phyloP scores from a whole-genome alignment of 2,797 vertebrate species.

The Xiphophorus birchmanni region DNA sequence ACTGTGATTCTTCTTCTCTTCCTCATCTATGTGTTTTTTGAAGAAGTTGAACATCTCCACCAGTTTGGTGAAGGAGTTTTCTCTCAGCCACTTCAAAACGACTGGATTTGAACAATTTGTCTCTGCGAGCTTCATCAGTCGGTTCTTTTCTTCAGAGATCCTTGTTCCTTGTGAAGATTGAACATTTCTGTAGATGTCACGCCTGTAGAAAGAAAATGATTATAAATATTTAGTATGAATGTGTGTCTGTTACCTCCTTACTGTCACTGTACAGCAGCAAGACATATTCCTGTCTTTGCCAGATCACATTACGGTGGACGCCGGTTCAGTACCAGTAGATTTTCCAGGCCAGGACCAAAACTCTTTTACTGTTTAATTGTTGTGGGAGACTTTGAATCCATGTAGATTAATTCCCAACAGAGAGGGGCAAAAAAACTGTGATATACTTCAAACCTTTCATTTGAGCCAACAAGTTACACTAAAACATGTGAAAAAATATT shows the following conservation, averaged over 20 bases:
- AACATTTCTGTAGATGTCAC: background rate
- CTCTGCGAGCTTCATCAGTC: background rate
- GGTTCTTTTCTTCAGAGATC: background rate
- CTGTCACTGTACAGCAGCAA: too few species aligned
- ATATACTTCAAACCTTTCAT: too few species aligned
- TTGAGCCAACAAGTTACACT: too few species aligned
- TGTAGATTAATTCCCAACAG: too few species aligned
- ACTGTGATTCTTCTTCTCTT: conserved; percentile 1
- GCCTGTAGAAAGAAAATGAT: background rate
- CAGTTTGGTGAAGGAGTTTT: background rate
- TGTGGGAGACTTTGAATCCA: too few species aligned
- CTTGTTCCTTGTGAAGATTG: background rate
- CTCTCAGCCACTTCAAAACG: background rate
- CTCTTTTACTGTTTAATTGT: too few species aligned
- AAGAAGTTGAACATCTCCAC: background rate
- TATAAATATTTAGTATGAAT: background rate
- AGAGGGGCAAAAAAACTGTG: too few species aligned
- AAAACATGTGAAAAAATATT: too few species aligned
- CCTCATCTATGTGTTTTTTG: background rate
- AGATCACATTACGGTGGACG: too few species aligned
- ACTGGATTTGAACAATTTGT: background rate
- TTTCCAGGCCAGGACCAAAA: too few species aligned
- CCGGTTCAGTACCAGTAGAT: too few species aligned
- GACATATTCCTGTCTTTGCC: too few species aligned
- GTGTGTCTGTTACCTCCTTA: background rate